phyloP scores from a whole-genome alignment of 1,140 invertebrate species.

The Augochlora pura region DNA sequence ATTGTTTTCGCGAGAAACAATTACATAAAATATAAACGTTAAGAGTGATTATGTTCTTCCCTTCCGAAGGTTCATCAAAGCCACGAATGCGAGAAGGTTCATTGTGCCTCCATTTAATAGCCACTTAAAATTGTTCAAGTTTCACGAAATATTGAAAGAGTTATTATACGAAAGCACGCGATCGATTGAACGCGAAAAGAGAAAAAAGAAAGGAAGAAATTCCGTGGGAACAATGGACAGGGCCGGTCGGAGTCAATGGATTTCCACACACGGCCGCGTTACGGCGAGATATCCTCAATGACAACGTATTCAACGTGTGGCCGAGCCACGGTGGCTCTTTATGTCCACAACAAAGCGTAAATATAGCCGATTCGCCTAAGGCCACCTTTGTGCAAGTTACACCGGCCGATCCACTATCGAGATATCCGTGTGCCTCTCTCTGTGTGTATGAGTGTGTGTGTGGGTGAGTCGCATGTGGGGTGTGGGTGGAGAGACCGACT shows the following conservation, averaged over 20 bases:
- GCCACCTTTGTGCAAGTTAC: slow-evolving; percentile 68
- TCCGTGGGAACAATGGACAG: not conserved
- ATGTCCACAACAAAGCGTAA: slow-evolving; percentile 74
- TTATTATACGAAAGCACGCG: not conserved
- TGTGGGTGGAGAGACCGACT: not conserved
- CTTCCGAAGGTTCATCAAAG: too few relatives aligned
- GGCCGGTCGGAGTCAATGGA: not conserved
- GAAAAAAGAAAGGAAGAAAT: too few relatives aligned
- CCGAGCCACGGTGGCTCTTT: slow-evolving; percentile 69
- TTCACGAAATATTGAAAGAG: too few relatives aligned
- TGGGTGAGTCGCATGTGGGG: slow-evolving; percentile 54
- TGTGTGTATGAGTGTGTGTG: too few relatives aligned
- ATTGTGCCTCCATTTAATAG: too few relatives aligned
- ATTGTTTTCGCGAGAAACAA: too few relatives aligned
- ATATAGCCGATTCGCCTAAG: slow-evolving; percentile 72
- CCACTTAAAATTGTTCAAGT: too few relatives aligned
- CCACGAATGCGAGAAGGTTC: too few relatives aligned
- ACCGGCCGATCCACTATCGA: slow-evolving; percentile 71
- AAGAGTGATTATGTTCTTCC: too few relatives aligned
- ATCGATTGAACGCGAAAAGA: not conserved
- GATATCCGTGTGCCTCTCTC: slow-evolving; percentile 71
- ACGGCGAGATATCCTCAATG: slow-evolving; percentile 72
- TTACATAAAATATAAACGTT: too few relatives aligned
- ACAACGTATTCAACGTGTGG: slow-evolving; percentile 65
- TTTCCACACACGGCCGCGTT: slow-evolving; percentile 67